phyloP scores from a whole-genome alignment of 2,113 vertebrate genomes.

The Collichthys lucidus region DNA sequence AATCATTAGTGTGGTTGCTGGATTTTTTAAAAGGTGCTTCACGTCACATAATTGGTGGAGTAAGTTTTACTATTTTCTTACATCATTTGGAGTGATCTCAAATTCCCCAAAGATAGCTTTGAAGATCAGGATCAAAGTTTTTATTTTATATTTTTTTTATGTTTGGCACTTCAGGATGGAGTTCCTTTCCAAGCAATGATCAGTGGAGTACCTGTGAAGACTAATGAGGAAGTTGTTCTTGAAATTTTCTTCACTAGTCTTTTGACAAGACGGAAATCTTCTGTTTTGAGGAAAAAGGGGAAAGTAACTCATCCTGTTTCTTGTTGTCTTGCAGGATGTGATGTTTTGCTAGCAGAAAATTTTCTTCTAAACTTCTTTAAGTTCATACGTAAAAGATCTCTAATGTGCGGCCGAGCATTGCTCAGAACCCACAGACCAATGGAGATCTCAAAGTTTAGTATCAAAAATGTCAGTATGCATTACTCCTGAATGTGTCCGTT shows the following conservation, averaged over 20 bases:
- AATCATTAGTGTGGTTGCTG: background rate
- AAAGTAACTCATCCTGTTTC: background rate
- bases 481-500: background rate
- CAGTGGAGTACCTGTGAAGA: background rate
- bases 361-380: background rate
- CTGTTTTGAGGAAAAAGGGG: background rate
- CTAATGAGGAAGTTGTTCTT: background rate
- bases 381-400: background rate
- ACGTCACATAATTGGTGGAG: background rate
- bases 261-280: background rate
- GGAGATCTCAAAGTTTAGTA: background rate
- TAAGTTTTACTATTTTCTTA: background rate
- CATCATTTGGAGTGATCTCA: slow-evolving; percentile 11
- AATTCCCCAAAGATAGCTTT: slow-evolving; percentile 15
- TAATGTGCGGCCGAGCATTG: background rate
- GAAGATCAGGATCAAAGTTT: slow-evolving; percentile 29
- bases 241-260: background rate
- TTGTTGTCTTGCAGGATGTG: background rate
- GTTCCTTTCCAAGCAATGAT: slow-evolving; percentile 5
- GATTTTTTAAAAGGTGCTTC: background rate
- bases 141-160: background rate
- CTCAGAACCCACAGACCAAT: background rate
- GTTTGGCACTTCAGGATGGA: background rate
- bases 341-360: too few species aligned
- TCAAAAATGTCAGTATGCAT: background rate